phyloP scores from a whole-genome alignment of 2,113 vertebrate species.

The Sinocyclocheilus grahami region DNA sequence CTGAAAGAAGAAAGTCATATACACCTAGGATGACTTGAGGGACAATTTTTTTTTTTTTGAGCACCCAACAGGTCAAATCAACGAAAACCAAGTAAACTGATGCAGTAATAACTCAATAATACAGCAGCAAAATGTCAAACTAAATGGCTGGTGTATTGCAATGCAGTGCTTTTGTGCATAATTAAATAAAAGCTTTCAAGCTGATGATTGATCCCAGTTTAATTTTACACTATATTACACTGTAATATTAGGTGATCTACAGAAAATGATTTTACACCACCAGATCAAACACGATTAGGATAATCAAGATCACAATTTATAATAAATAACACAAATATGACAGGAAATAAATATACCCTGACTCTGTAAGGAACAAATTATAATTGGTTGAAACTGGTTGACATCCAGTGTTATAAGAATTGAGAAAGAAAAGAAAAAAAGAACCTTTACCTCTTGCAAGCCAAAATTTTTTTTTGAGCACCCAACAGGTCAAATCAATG shows the following conservation, averaged over 20 bases:
- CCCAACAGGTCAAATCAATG: not conserved
- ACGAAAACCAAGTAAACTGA: not conserved
- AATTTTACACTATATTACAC: not conserved
- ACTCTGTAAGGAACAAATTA: not conserved
- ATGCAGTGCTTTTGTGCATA: not conserved
- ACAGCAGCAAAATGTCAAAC: not conserved
- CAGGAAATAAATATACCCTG: no score
- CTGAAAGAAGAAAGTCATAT: no score
- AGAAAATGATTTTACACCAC: conserved; percentile 2
- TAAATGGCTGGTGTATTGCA: not conserved
- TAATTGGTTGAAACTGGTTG: not conserved
- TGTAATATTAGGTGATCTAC: conserved; percentile 2
- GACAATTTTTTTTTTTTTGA: no score
- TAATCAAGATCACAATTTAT: conserved; percentile 2
- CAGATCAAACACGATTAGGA: conserved; percentile 6
- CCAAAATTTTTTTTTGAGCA: not conserved
- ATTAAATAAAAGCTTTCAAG: not conserved
- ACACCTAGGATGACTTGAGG: no score
- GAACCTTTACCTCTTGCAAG: not conserved
- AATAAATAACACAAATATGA: not conserved
- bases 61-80: not conserved
- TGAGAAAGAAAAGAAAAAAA: not conserved
- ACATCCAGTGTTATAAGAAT: not conserved
- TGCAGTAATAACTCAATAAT: not conserved
- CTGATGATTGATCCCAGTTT: not conserved